Percentiles rank a stretch among this genome's conserved stretches.
Conservation (phyloP, 2,888 invertebrate genomes). For the Tinea trinotella region DNA sequence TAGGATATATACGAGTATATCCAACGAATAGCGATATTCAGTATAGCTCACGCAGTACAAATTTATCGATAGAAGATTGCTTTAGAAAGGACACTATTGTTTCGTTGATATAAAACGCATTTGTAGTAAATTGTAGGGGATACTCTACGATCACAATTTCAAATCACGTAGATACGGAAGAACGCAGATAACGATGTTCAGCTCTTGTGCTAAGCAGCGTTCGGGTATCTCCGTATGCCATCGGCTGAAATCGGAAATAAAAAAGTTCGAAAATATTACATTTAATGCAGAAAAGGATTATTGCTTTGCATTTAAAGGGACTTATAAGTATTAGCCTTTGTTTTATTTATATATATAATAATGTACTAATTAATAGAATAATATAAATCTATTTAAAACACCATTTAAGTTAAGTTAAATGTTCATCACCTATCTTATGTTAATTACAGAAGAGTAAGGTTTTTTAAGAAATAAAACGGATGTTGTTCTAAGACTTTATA, state of each 20-base stretch:
- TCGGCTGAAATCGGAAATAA: constrained; percentile 28
- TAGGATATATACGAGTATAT: too few relatives aligned
- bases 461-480: constrained; percentile 28
- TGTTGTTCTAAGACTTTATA: constrained; percentile 20
- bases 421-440: too few relatives aligned
- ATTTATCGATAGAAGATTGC: not conserved
- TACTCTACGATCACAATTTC: constrained; percentile 37
- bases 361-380: too few relatives aligned
- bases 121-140: constrained; percentile 38
- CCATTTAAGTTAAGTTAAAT: too few relatives aligned
- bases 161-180: constrained; percentile 36
- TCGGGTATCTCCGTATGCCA: not conserved
- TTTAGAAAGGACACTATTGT: constrained; percentile 12
- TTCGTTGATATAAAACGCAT: constrained; percentile 31
- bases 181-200: not conserved
- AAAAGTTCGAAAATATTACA: too few relatives aligned
- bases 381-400: too few relatives aligned
- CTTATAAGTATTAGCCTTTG: too few relatives aligned
- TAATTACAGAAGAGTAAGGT: too few relatives aligned
- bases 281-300: too few relatives aligned
- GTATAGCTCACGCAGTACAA: not conserved
- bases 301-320: too few relatives aligned
- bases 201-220: not conserved
- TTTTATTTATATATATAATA: too few relatives aligned
- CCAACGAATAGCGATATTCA: too few relatives aligned